Percentiles rank a stretch among this genome's conserved stretches.
These are phyloP conservation scores for Chrysolina oricalcia DNA, from an alignment of 2,888 invertebrate species.

Conservation along the genomic window DNA sequence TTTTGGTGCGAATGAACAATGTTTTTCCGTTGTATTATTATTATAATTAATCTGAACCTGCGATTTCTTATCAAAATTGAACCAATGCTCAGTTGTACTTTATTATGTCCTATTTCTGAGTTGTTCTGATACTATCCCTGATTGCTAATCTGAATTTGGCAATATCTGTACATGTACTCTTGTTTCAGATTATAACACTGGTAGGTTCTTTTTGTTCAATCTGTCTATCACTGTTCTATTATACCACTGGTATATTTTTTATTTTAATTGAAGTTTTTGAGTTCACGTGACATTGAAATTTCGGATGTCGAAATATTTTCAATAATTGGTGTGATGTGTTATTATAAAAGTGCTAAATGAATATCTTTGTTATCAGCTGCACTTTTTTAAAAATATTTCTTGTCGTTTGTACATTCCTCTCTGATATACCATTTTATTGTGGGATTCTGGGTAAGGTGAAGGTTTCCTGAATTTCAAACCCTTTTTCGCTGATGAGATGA, in stretches of 20 bases:
- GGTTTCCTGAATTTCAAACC: constrained; percentile 53
- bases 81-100: constrained; percentile 31
- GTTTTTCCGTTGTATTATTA: background rate
- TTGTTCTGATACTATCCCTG: constrained; percentile 23
- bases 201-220: constrained; percentile 11
- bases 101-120: no score
- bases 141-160: constrained; percentile 24
- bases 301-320: constrained; percentile 14
- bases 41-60: constrained; percentile 23
- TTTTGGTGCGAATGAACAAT: constrained; percentile 26
- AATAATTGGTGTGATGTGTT: constrained; percentile 28
- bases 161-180: constrained; percentile 22
- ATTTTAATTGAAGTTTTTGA: constrained; percentile 2
- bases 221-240: constrained; percentile 20
- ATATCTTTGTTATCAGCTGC: constrained; percentile 37
- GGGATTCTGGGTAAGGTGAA: constrained; percentile 50
- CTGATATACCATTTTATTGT: constrained; percentile 43
- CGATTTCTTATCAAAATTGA: constrained; percentile 29
- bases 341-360: constrained; percentile 35
- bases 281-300: constrained; percentile 21
- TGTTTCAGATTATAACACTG: constrained; percentile 9
- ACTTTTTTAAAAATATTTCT: constrained; percentile 37
- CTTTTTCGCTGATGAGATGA: constrained; percentile 56
- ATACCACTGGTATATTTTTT: constrained; percentile 3
- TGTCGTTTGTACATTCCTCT: constrained; percentile 34